phyloP scores from a whole-genome alignment of 2,888 invertebrate species.

The Pandemis cinnamomeana region DNA sequence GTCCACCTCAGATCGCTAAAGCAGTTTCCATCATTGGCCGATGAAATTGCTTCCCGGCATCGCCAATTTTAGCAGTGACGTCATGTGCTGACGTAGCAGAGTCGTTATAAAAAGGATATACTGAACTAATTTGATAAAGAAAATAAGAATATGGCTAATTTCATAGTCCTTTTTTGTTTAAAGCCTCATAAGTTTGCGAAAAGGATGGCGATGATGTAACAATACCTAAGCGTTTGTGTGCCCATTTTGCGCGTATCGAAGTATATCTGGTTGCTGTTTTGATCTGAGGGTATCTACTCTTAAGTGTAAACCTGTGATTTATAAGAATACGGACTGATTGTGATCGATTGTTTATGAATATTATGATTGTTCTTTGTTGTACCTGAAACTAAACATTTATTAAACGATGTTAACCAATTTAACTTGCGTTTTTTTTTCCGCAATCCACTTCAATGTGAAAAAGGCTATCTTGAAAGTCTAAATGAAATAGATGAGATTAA shows the following conservation, averaged over 20 bases:
- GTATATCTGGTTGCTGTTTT: neutral
- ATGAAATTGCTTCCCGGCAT: neutral
- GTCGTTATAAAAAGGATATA: neutral
- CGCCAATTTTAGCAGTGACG: neutral
- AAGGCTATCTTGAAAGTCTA: too few relatives aligned
- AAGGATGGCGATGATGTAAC: too few relatives aligned
- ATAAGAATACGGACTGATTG: constrained; percentile 31
- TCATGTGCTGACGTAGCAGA: neutral
- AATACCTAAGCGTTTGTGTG: too few relatives aligned
- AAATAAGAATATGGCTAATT: neutral
- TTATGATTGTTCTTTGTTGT: constrained; percentile 42
- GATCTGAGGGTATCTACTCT: neutral
- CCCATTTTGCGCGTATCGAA: neutral
- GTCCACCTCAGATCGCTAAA: constrained; percentile 46
- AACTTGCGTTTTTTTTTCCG: neutral
- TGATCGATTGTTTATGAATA: constrained; percentile 33
- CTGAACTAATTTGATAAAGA: neutral
- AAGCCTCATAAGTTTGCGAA: neutral
- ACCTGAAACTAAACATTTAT: constrained; percentile 41
- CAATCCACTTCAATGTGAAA: too few relatives aligned
- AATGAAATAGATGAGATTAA: too few relatives aligned
- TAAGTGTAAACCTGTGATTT: constrained; percentile 39
- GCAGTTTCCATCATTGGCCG: neutral
- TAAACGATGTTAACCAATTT: constrained; percentile 34
- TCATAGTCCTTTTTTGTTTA: neutral